Evolutionary conservation across 1,140 invertebrate genomes (phyloP).

Genomic region (Hypsibius dujardini): DNA sequence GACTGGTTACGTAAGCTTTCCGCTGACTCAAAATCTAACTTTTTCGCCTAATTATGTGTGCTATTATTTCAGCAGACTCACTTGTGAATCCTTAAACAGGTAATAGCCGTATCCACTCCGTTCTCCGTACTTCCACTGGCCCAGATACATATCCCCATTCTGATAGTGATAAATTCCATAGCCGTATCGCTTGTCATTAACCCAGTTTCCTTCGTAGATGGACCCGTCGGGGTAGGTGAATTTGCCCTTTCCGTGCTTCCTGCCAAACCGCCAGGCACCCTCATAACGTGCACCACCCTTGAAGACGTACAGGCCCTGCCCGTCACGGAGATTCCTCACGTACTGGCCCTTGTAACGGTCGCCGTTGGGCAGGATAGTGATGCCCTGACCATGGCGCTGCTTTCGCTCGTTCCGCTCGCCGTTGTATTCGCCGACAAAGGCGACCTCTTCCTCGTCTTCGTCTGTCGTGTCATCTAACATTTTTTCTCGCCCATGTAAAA

Average conservation of each 20-base stretch:
- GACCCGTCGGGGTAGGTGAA: slow-evolving; percentile 14
- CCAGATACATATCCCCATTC: not conserved
- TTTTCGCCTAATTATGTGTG: too few species aligned
- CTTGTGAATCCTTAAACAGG: not conserved
- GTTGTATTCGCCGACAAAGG: not conserved
- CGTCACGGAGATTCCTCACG: not conserved
- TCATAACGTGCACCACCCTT: slow-evolving; percentile 7
- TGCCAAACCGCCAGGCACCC: not conserved
- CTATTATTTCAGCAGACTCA: too few species aligned
- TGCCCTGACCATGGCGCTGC: not conserved
- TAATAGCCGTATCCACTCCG: slow-evolving; percentile 5
- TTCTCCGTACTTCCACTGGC: slow-evolving; percentile 6
- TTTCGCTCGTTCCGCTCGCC: slow-evolving; percentile 6
- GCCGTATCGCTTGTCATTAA: slow-evolving; percentile 14
- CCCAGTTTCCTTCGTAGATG: slow-evolving; percentile 11
- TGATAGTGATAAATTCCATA: slow-evolving; percentile 2
- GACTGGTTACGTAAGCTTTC: too few species aligned
- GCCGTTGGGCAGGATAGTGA: not conserved
- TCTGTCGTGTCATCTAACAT: too few species aligned
- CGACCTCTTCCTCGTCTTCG: too few species aligned
- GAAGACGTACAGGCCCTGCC: slow-evolving; percentile 10
- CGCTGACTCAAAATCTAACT: too few species aligned
- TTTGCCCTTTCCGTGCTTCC: slow-evolving; percentile 7
- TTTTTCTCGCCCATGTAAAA: too few species aligned
- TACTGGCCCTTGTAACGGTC: slow-evolving; percentile 11